Conservation (phyloP, 1,140 invertebrate genomes). For the Musca vetustissima region DNA sequence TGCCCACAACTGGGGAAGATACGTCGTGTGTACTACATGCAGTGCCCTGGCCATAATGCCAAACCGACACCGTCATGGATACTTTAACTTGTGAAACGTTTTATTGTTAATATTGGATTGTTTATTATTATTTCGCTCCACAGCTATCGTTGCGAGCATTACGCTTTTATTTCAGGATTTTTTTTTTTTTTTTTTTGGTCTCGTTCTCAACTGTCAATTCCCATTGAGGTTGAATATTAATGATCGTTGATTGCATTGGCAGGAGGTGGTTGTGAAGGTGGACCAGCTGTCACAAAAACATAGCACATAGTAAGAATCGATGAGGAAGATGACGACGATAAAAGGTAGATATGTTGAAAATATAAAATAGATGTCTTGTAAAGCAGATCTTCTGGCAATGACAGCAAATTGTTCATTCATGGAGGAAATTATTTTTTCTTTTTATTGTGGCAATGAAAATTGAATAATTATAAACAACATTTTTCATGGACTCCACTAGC, state of each 20-base stretch:
- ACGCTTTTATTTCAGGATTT: background rate
- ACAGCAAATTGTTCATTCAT: too few species aligned
- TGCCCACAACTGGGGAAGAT: background rate
- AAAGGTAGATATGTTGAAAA: too few species aligned
- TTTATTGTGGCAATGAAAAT: too few species aligned
- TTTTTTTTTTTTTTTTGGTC: background rate
- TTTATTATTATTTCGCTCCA: slow-evolving; percentile 47
- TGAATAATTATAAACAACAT: too few species aligned
- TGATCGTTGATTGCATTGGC: slow-evolving; percentile 48
- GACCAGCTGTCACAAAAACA: slow-evolving; percentile 11
- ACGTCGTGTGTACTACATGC: background rate
- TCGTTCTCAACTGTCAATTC: background rate
- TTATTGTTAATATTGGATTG: slow-evolving; percentile 33
- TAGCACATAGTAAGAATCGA: too few species aligned
- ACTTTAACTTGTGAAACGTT: slow-evolving; percentile 5
- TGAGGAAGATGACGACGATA: too few species aligned
- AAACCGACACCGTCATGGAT: slow-evolving; percentile 5
- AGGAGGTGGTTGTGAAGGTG: slow-evolving; percentile 26
- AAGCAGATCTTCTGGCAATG: too few species aligned
- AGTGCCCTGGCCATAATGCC: background rate
- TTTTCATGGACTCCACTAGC: too few species aligned
- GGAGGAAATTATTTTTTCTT: too few species aligned
- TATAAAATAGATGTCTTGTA: too few species aligned
- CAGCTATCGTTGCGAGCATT: too few species aligned
- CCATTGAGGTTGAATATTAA: slow-evolving; percentile 44